Base-by-base conservation (phyloP, 2,888 invertebrate genomes). In the Perizoma flavofasciatum region DNA sequence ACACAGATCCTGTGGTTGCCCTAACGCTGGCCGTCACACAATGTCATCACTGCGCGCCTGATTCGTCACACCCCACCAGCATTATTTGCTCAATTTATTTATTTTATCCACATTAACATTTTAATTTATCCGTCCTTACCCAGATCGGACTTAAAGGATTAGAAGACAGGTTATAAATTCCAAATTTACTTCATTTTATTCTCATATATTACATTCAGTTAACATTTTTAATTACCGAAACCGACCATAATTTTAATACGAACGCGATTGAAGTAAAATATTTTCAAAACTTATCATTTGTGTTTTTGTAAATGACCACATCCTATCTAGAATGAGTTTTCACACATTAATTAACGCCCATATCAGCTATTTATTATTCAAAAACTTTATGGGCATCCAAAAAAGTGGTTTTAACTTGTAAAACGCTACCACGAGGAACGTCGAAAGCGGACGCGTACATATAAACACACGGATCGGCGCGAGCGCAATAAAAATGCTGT, bases 401-500 rank as follows among this genome's bases (percentile, higher is more conserved):
- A 75, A 73, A 72, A 74, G 70, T 66, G 55, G 67, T 73, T 73
- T 71, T 44, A 73, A 74, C 73, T 71, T 62, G 64, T 70, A 66
- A 75, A 41, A 70, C 69, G 70, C 71, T 68, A 68, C 76, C 77
- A 80, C 80, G 75, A 79, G 78, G 74, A 74, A 71, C 58, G 73
- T 72, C 68, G 66, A 78, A 78, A 78, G 67, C 75, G 89, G 88
- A 90, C 88, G 87, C 84, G 70, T 65, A 69, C 81, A 72, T 82
- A 85, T 90, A 90, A 90, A 92, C 90, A 90, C 77, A 71, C 70
- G 71, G 72, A 83, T 81, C 87, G 77, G 79, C 83, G 83, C 81
- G 78, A 67, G 81, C 85, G 89, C 86, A 89, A 89, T 92, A 91
- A 92, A 92, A 90, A 89, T 72, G 90, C 85, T 90, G 90, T 92